A percentile compares a stretch with the other conserved stretches of the same genome.
These are phyloP conservation scores for Rhynchonycteris naso DNA, from an alignment of 2,797 vertebrate genomes.

Conservation along the genomic window DNA sequence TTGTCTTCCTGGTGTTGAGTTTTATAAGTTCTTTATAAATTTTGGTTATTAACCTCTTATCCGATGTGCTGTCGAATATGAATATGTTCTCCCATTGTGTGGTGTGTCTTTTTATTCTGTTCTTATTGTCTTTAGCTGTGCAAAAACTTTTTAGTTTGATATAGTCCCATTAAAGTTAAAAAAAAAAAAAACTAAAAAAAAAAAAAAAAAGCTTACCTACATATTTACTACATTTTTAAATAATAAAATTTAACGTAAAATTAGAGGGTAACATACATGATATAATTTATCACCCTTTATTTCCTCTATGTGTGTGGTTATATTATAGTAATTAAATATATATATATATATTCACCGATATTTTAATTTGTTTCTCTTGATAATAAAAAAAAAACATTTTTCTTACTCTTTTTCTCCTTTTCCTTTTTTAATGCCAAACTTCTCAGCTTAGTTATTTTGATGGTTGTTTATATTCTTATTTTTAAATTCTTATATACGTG, in stretches of 20 bases:
- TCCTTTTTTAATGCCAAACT: not conserved
- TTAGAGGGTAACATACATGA: not conserved
- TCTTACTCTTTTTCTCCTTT: not conserved
- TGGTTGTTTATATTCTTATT: not conserved
- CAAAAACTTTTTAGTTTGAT: too few species aligned
- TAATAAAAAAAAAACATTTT: not conserved
- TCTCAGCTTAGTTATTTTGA: not conserved
- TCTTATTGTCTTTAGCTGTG: too few species aligned
- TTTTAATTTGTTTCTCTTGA: not conserved
- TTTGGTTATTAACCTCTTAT: too few species aligned
- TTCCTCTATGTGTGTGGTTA: not conserved
- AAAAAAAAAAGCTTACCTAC: not conserved
- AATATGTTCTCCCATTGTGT: too few species aligned
- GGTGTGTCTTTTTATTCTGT: too few species aligned
- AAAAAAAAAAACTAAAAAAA: too few species aligned
- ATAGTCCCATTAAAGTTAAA: too few species aligned
- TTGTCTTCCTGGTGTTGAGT: too few species aligned
- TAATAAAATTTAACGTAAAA: not conserved
- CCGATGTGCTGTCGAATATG: too few species aligned
- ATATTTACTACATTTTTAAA: conserved; percentile 8
- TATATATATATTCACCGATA: not conserved
- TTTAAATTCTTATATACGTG: not conserved
- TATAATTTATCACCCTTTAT: not conserved
- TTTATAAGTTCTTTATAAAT: too few species aligned
- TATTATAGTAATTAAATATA: not conserved